phyloP scores from a whole-genome alignment of 1,140 invertebrate genomes.

The Drosophila seguyi region DNA sequence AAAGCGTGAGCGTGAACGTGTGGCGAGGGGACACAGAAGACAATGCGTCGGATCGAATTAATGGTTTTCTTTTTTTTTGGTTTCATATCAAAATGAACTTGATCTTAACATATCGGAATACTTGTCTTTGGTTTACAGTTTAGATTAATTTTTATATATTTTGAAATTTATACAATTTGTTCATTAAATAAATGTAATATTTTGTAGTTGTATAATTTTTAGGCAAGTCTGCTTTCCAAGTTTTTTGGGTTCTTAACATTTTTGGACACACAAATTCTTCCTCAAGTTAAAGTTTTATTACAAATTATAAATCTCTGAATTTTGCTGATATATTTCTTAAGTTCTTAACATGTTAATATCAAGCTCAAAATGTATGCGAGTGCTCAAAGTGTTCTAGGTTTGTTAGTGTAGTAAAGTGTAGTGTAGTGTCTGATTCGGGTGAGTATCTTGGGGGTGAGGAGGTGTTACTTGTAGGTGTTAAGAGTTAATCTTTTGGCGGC shows the following conservation, averaged over 20 bases:
- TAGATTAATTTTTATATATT: too few species aligned
- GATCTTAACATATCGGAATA: conserved; percentile 14
- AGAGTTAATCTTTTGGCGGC: not conserved
- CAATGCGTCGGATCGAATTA: conserved; percentile 8
- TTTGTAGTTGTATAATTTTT: not conserved
- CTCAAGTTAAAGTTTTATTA: not conserved
- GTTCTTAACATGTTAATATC: conserved; percentile 14
- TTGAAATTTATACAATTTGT: not conserved
- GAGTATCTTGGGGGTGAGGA: not conserved
- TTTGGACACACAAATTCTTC: not conserved
- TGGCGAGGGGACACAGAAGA: conserved; percentile 21
- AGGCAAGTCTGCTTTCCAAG: not conserved
- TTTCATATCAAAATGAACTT: conserved; percentile 24
- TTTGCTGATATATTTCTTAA: not conserved
- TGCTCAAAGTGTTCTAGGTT: too few species aligned
- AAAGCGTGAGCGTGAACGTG: not conserved
- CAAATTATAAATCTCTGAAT: not conserved
- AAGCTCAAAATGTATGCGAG: conserved; percentile 10
- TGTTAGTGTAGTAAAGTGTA: not conserved
- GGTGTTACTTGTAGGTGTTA: not conserved
- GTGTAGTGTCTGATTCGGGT: not conserved
- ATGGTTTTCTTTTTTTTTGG: conserved; percentile 1
- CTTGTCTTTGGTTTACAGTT: not conserved
- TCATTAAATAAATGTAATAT: too few species aligned
- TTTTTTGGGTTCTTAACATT: not conserved